These are phyloP conservation scores for Griposia aprilina DNA, from an alignment of 2,888 invertebrate genomes.

Conservation along the genomic window DNA sequence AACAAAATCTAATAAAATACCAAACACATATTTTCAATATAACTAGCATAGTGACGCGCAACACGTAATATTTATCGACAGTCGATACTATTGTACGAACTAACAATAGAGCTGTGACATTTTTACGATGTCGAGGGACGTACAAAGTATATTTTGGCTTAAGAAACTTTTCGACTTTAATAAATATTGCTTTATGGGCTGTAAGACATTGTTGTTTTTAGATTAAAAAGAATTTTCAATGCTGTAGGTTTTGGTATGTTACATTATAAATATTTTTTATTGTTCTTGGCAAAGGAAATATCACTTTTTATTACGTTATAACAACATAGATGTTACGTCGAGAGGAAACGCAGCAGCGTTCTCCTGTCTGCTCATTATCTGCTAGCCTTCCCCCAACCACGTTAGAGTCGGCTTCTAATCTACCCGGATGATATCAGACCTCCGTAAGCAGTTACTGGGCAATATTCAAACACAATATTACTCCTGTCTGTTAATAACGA, in stretches of 20 bases:
- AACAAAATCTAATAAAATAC: constrained; percentile 37
- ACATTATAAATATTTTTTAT: constrained; percentile 17
- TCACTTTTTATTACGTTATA: background rate
- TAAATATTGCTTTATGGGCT: constrained; percentile 60
- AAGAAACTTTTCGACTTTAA: constrained; percentile 58
- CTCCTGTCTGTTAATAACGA: background rate
- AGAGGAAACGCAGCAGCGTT: background rate
- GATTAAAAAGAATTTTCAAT: constrained; percentile 51
- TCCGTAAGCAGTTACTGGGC: background rate
- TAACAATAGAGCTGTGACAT: constrained; percentile 71
- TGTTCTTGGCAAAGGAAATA: background rate
- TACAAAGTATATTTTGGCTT: constrained; percentile 60
- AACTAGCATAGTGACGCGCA: constrained; percentile 61
- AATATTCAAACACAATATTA: background rate
- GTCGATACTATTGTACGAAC: constrained; percentile 68
- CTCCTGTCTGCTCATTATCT: background rate
- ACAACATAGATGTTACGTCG: background rate
- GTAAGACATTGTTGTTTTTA: constrained; percentile 54
- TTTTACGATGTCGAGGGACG: constrained; percentile 69
- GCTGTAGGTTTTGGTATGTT: constrained; percentile 1
- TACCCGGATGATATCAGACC: background rate
- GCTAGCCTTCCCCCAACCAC: background rate
- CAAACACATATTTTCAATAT: constrained; percentile 46
- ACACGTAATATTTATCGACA: constrained; percentile 74
- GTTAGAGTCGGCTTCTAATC: background rate